phyloP scores from a whole-genome alignment of 2,888 invertebrate genomes.

The Digitonthophagus gazella region DNA sequence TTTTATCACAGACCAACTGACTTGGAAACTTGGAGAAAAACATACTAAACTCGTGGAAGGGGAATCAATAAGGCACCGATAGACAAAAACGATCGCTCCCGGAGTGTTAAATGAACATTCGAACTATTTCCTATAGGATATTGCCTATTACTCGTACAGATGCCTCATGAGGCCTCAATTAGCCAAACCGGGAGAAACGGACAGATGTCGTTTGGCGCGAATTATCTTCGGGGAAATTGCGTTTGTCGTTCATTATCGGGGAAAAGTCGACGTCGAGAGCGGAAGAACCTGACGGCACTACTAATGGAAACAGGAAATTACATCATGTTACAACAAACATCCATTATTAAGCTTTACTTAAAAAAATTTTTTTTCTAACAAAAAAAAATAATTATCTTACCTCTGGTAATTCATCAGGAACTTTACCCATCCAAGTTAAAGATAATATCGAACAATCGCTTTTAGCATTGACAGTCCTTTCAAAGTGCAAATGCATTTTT shows the following conservation, averaged over 20 bases:
- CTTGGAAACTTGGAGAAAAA: too few species aligned
- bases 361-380: too few species aligned
- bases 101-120: not conserved
- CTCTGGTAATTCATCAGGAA: constrained; percentile 93
- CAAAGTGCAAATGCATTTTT: constrained; percentile 93
- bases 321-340: too few species aligned
- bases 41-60: too few species aligned
- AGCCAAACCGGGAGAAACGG: too few species aligned
- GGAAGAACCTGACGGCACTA: too few species aligned
- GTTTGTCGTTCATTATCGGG: too few species aligned
- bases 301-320: too few species aligned
- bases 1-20: too few species aligned
- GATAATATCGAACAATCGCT: constrained; percentile 94
- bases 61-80: not conserved
- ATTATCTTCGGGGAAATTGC: not conserved
- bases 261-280: too few species aligned
- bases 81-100: not conserved
- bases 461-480: constrained; percentile 88
- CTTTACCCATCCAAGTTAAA: constrained; percentile 98
- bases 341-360: too few species aligned
- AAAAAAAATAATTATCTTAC: constrained; percentile 55
- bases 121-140: not conserved
- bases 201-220: not conserved
- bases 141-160: not conserved
- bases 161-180: not conserved